Evolutionary conservation across 2,113 vertebrate species (phyloP).

Genomic region (Nibea coibor): DNA sequence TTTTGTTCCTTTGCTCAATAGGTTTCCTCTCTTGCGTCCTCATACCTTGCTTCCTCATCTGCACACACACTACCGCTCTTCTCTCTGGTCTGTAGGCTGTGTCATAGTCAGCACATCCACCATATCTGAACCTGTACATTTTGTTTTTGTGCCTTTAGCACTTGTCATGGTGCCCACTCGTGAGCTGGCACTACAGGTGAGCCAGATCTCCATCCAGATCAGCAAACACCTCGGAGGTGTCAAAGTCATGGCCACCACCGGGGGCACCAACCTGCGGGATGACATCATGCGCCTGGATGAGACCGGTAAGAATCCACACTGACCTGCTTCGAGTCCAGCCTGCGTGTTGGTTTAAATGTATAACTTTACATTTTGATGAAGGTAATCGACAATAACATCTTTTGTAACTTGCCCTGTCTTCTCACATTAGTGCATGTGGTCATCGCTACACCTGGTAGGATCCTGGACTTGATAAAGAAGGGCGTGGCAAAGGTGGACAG

Average conservation of each 20-base stretch:
- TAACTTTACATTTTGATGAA: no score
- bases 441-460: slow-evolving; percentile 85
- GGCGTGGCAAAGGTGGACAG: slow-evolving; percentile 84
- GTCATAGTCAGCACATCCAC: not conserved
- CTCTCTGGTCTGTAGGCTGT: not conserved
- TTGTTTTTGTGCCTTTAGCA: slow-evolving; percentile 59
- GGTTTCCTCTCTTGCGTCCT: not conserved
- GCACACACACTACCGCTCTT: not conserved
- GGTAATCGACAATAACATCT: no score
- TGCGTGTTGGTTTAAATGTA: not conserved
- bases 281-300: slow-evolving; percentile 88
- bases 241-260: slow-evolving; percentile 87
- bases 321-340: not conserved
- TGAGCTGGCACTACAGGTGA: slow-evolving; percentile 86
- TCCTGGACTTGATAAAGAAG: slow-evolving; percentile 86
- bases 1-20: not conserved
- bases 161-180: slow-evolving; percentile 86
- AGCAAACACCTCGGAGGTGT: slow-evolving; percentile 86
- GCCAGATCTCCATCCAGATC: slow-evolving; percentile 87
- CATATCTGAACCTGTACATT: not conserved
- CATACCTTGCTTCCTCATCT: not conserved
- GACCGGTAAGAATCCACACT: slow-evolving; percentile 68
- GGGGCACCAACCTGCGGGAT: slow-evolving; percentile 86
- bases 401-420: not conserved
- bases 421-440: slow-evolving; percentile 81